Evolutionary conservation across 2,888 invertebrate genomes (phyloP), one percentile per base, ranked within the genome.

Genomic region (Melipona bicolor): DNA sequence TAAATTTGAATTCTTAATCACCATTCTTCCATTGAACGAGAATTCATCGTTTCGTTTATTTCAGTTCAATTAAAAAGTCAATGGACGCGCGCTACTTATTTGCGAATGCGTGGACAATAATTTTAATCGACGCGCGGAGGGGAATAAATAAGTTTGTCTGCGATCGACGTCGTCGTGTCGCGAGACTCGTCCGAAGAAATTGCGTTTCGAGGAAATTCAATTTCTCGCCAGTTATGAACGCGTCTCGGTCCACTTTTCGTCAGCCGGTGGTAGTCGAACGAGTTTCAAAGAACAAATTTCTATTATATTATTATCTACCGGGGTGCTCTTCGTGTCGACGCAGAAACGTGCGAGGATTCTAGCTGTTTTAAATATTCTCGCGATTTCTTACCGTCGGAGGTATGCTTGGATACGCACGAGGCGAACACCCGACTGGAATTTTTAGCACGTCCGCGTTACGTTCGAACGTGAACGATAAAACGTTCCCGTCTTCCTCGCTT

Each of bases 291-390:
- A 52, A n/a, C 36, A 52, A 64, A 64, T 74, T 74, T 52, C n/a
- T 32, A 74, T 50, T 32, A 64, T 64, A n/a, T n/a, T n/a, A n/a
- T n/a, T n/a, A n/a, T n/a, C n/a, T 52, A 64, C 13, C 19, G n/a
- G 9, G n/a, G 17, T 32, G 19, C 36, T 64, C 73, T 74, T 64
- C 64, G 64, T 74, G 64, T 17, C 52, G 52, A 13, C 32, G 36
- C 5, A 52, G 19, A n/a, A 50, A 64, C 59, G 74, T 59, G 65
- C 15, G 15, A 59, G 74, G 59, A 67, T 74, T 74, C n/a, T 56
- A 59, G 36, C n/a, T 67, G 73, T 78, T 78, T 73, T 65, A 73
- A 78, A 78, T 74, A 73, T 78, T 74, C 65, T 59, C 65, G 54
- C 74, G 43, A 65, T 56, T 78, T 61, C 61, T 56, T 36, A 21